Evolutionary conservation across 2,113 vertebrate species (phyloP).

Genomic region (Eudorcas thomsonii): DNA sequence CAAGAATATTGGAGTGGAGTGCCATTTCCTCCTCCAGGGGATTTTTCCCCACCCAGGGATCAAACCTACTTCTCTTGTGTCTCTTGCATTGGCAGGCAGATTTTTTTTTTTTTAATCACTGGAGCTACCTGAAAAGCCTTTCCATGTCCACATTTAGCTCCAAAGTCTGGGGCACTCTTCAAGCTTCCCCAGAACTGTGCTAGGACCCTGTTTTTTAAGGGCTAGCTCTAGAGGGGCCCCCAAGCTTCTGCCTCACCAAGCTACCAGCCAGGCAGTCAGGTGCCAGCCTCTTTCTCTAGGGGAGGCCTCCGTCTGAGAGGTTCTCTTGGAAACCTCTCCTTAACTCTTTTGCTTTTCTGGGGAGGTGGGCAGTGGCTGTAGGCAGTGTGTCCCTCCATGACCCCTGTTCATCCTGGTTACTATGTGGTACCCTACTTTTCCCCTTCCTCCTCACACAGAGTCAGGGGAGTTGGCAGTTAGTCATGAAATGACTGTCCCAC

Average conservation of each 20-base stretch:
- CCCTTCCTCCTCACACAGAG: neutral
- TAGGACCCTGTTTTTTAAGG: neutral
- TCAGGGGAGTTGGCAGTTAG: neutral
- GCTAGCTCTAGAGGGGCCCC: neutral
- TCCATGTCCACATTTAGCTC: neutral
- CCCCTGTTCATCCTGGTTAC: neutral
- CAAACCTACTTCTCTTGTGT: neutral
- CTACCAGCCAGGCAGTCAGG: neutral
- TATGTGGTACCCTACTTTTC: neutral
- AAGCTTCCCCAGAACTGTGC: neutral
- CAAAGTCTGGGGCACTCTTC: neutral
- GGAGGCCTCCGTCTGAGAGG: neutral
- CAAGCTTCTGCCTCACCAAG: neutral
- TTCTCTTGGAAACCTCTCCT: neutral
- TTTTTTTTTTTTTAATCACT: neutral
- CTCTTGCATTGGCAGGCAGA: neutral
- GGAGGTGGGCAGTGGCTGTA: neutral
- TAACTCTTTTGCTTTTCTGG: neutral
- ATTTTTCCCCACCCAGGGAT: neutral
- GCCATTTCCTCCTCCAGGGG: neutral
- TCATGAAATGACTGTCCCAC: neutral
- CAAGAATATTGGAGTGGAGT: neutral
- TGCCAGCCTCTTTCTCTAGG: neutral
- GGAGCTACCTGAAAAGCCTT: neutral
- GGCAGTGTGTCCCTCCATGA: neutral